Base-by-base conservation (phyloP, 2,888 invertebrate genomes). In the Agapetus fuscipes region DNA sequence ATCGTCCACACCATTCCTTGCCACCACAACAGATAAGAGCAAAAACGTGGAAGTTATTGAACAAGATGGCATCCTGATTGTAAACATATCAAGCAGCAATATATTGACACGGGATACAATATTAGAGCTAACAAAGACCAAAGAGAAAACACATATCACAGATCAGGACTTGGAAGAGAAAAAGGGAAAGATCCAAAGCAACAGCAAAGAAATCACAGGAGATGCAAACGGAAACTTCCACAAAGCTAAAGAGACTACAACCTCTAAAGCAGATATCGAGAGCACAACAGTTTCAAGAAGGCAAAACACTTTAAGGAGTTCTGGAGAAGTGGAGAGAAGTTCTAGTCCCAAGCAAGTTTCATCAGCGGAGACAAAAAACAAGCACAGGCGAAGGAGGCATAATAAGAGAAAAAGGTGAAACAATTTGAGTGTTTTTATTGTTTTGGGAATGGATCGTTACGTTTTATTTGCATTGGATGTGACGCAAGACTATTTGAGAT, bases 181-280 rank as follows among this genome's bases (percentile, higher is more conserved):
- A 2, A 64, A 65, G 4, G 68, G 69, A 41, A 72, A 72, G 54
- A 69, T 72, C 30, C 72, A 72, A 51, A 72, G 71, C 46, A 71
- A 72, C 36, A 71, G 68, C 45, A 54, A 71, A 46, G 72, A 72
- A 54, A 72, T 72, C 25, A 69, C 65, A 25, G 71, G 70, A 6
- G 70, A 69, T 52, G 58, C 59, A 13, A 68, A 66, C 30, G 66
- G 56, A 17, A 59, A 69, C 48, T 50, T 69, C 0, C 49, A 48
- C 16, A 68, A 66, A 52, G 66, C 20, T 3, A 44, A 33, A 15
- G 41, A 43, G 11, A 24, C 26, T 17, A n/a, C n/a, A n/a, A 25
- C 34, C 10, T 12, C 15, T 2, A 42, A 32, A 17, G 14, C 29
- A 3, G 13, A 25, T 11, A 36, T 40, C 29, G 26, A 27, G 28